A percentile compares a stretch with the other conserved stretches of the same genome.
Evolutionary conservation across 1,140 invertebrate species (phyloP).

Genomic region (Vanessa atalanta): DNA sequence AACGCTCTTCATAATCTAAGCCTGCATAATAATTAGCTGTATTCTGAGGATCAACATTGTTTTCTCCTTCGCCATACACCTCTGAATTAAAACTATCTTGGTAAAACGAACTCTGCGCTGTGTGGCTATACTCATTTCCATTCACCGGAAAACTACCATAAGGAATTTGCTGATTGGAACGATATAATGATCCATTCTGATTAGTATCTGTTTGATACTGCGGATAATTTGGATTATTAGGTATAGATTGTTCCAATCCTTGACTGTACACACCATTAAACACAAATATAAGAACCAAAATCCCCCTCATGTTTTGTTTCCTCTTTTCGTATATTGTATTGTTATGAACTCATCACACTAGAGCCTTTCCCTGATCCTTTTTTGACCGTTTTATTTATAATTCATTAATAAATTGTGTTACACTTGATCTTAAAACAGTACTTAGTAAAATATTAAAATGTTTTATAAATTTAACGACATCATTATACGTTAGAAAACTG

Average conservation of each 20-base stretch:
- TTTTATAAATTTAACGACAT: not conserved
- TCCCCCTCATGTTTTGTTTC: conserved; percentile 55
- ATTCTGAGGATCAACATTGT: conserved; percentile 68
- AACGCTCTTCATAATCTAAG: conserved; percentile 74
- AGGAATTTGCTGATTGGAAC: conserved; percentile 62
- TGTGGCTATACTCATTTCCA: conserved; percentile 57
- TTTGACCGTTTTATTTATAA: not conserved
- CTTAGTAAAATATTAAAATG: not conserved
- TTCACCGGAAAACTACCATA: conserved; percentile 71
- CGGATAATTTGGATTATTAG: conserved; percentile 63
- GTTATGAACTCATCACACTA: conserved; percentile 14
- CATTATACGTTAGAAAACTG: conserved; percentile 22
- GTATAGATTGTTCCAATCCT: conserved; percentile 50
- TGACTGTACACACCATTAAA: conserved; percentile 56
- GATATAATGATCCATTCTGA: conserved; percentile 59
- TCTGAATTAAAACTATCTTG: conserved; percentile 59
- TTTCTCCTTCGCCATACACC: conserved; percentile 60
- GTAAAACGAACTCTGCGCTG: conserved; percentile 72
- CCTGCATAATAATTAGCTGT: conserved; percentile 67
- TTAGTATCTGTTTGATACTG: conserved; percentile 52
- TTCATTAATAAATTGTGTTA: not conserved
- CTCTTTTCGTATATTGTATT: conserved; percentile 35
- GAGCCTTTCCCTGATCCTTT: not conserved
- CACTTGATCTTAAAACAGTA: not conserved
- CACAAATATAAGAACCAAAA: conserved; percentile 50